These are phyloP conservation scores for Synanthedon myopaeformis DNA, from an alignment of 2,888 invertebrate species.

Conservation along the genomic window DNA sequence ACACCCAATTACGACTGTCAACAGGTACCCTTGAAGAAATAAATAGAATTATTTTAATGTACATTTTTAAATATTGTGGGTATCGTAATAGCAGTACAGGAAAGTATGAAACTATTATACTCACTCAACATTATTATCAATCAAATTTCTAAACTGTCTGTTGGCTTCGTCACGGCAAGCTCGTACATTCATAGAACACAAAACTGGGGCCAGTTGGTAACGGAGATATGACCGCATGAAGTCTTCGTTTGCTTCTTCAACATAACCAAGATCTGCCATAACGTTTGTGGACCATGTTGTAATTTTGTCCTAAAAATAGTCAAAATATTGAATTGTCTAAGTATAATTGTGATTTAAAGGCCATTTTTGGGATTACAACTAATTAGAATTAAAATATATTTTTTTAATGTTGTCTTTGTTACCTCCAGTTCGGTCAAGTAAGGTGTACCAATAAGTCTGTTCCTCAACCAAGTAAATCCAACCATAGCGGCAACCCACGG, in stretches of 20 bases:
- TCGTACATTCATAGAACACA: slow-evolving; percentile 30
- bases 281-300: slow-evolving; percentile 27
- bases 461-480: slow-evolving; percentile 65
- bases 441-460: slow-evolving; percentile 31
- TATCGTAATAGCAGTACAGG: too few species aligned
- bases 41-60: not conserved
- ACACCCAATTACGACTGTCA: slow-evolving; percentile 75
- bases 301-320: slow-evolving; percentile 23
- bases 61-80: not conserved
- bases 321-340: not conserved
- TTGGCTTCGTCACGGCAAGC: slow-evolving; percentile 30
- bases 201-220: slow-evolving; percentile 39
- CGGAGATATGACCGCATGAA: slow-evolving; percentile 53
- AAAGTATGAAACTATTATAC: too few species aligned
- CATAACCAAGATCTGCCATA: slow-evolving; percentile 33
- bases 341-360: not conserved
- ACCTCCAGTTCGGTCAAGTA: slow-evolving; percentile 19
- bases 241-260: slow-evolving; percentile 19
- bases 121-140: slow-evolving; percentile 18
- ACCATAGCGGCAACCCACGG: slow-evolving; percentile 80
- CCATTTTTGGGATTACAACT: too few species aligned
- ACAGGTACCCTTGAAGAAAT: slow-evolving; percentile 32
- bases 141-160: slow-evolving; percentile 25
- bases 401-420: not conserved
- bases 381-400: too few species aligned